phyloP scores from a whole-genome alignment of 2,797 vertebrate genomes.

The Paguma larvata region DNA sequence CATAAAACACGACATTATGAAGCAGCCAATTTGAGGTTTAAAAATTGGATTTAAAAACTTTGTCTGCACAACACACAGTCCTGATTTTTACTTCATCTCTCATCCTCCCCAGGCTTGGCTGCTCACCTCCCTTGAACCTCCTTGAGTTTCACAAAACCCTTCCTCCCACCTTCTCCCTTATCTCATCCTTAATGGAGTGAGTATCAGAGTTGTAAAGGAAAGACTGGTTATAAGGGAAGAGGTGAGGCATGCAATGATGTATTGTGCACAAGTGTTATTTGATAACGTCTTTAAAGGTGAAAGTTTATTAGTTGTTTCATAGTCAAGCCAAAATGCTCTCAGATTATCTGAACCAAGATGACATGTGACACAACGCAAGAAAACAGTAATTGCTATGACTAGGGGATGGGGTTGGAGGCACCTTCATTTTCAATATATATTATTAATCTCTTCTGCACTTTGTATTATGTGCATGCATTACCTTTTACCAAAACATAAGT shows the following conservation, averaged over 20 bases:
- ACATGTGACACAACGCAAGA: background rate
- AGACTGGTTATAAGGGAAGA: background rate
- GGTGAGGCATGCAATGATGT: background rate
- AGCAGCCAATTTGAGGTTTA: background rate
- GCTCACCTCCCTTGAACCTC: background rate
- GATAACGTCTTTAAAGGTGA: background rate
- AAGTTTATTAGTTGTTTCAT: background rate
- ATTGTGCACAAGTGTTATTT: background rate
- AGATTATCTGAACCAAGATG: background rate
- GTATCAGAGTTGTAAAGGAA: background rate
- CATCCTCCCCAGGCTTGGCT: background rate
- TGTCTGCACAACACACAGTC: background rate
- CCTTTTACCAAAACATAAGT: background rate
- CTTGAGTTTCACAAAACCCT: background rate
- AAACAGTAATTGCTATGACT: background rate
- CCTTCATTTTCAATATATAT: background rate
- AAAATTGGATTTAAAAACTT: conserved; percentile 33
- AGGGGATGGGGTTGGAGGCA: background rate
- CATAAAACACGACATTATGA: background rate
- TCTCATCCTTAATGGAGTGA: background rate
- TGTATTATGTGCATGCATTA: background rate
- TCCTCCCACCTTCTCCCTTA: background rate
- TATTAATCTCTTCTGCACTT: background rate
- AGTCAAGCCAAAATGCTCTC: background rate
- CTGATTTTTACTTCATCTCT: background rate